phyloP scores from a whole-genome alignment of 2,797 vertebrate species.

The Spinus olivaceus region DNA sequence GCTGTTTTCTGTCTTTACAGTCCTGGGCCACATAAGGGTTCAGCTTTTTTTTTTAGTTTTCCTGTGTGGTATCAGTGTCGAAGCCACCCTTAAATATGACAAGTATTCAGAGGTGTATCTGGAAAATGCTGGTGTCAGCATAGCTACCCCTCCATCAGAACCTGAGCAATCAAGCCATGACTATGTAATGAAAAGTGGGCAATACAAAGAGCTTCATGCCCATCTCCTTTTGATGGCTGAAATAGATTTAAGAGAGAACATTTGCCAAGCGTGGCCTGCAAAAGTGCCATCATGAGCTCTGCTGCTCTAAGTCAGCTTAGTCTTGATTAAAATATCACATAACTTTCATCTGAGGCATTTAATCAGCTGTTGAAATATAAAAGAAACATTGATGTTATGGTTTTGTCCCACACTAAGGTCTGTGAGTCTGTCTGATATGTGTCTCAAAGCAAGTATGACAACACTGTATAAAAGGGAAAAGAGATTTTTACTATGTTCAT shows the following conservation, averaged over 20 bases:
- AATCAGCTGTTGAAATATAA: not conserved
- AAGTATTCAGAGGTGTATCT: not conserved
- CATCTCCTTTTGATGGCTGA: not conserved
- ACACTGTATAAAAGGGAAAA: not conserved
- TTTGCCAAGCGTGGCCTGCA: not conserved
- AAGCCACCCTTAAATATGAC: not conserved
- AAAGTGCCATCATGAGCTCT: not conserved
- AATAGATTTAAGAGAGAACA: not conserved
- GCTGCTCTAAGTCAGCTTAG: not conserved
- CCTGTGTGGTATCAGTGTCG: not conserved
- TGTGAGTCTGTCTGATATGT: not conserved
- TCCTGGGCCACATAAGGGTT: not conserved
- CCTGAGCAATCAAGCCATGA: not conserved
- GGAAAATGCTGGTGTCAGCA: not conserved
- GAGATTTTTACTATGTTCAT: not conserved
- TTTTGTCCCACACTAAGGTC: not conserved
- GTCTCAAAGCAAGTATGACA: not conserved
- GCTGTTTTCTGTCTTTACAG: not conserved
- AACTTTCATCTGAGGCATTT: not conserved
- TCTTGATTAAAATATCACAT: not conserved
- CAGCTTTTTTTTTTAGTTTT: not conserved
- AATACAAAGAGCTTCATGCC: not conserved
- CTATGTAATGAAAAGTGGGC: fast-evolving
- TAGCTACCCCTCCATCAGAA: not conserved
- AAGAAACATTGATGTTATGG: not conserved